phyloP scores from a whole-genome alignment of 2,113 vertebrate species.

The Alosa alosa region DNA sequence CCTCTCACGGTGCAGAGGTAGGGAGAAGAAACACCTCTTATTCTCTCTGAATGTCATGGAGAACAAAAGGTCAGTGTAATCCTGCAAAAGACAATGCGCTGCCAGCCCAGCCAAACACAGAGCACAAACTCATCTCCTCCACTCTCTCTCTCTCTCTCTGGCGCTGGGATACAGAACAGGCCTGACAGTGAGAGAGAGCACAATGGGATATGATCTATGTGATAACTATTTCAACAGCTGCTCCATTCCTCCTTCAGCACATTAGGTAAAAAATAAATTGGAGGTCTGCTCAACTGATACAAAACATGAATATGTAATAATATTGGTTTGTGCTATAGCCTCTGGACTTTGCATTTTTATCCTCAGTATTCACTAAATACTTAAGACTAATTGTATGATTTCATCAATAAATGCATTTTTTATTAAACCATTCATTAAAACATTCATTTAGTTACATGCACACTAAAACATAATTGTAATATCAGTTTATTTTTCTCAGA shows the following conservation, averaged over 20 bases:
- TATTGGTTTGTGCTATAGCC: not conserved
- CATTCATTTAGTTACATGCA: not conserved
- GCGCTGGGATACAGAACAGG: not conserved
- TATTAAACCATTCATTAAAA: not conserved
- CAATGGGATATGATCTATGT: conserved; percentile 4
- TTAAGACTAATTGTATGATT: not conserved
- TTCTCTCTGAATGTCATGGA: conserved; percentile 22
- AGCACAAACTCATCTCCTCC: not conserved
- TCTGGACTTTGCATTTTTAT: not conserved
- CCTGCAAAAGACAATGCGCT: not conserved
- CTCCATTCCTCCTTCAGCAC: not conserved
- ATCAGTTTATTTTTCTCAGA: not conserved
- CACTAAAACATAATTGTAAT: not conserved
- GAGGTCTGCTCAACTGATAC: not conserved
- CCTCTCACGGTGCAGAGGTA: conserved; percentile 24
- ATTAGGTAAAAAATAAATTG: not conserved
- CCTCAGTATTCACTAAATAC: not conserved
- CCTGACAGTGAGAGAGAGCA: not conserved
- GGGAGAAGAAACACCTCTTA: conserved; percentile 36
- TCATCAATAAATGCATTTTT: not conserved
- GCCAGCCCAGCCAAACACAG: not conserved
- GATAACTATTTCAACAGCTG: conserved; percentile 9
- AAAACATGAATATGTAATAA: not conserved
- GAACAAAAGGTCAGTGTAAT: conserved; percentile 36
- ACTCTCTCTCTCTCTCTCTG: not conserved